A percentile compares a stretch with the other conserved stretches of the same genome.
Conservation (phyloP, 2,113 vertebrate species). For the Carassius auratus region DNA sequence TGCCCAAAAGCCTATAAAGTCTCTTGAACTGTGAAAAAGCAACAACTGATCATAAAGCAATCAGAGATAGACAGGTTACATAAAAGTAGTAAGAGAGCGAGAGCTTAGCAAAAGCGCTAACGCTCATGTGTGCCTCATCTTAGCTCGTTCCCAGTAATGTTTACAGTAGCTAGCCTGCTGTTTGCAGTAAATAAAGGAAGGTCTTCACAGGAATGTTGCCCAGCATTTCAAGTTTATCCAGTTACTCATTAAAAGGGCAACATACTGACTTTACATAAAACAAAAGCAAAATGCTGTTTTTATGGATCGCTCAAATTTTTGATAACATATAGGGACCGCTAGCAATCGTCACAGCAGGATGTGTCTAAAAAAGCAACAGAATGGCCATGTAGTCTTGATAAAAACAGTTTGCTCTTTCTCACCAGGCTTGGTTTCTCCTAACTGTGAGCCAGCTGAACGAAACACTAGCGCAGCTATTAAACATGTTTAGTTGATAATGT, state of each 20-base stretch:
- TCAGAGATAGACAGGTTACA: neutral
- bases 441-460: conserved; percentile 2
- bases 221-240: conserved; percentile 20
- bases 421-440: neutral
- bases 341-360: conserved; percentile 17
- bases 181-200: conserved; percentile 49
- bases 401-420: neutral
- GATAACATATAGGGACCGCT: neutral
- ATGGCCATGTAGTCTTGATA: conserved; percentile 3
- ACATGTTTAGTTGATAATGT: neutral
- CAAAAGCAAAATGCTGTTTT: neutral
- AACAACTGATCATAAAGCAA: neutral
- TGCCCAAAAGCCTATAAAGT: neutral
- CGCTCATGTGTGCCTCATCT: neutral
- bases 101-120: neutral
- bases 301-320: neutral
- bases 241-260: conserved; percentile 24
- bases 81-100: neutral
- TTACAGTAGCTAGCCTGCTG: conserved; percentile 19
- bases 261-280: neutral
- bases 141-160: conserved; percentile 5
- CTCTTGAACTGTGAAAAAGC: neutral
- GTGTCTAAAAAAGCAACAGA: neutral
- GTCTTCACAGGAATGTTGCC: neutral
- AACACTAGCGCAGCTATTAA: conserved; percentile 1